Percentiles rank a stretch among this genome's conserved stretches.
These are phyloP conservation scores for Danio jaintianensis DNA, from an alignment of 2,797 vertebrate species.

Conservation along the genomic window DNA sequence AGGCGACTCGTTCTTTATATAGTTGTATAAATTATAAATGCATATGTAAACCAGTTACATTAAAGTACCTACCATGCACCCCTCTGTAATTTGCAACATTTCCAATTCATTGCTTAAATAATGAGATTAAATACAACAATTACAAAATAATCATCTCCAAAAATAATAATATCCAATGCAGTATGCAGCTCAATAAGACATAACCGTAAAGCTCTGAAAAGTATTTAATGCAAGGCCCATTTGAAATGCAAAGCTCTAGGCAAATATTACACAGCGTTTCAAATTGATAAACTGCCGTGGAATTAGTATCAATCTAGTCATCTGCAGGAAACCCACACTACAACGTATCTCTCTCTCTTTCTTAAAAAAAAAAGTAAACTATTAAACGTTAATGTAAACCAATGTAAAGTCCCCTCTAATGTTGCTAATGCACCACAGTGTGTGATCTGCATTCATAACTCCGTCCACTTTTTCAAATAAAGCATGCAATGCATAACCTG, in stretches of 20 bases:
- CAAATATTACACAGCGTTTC: constrained; percentile 50
- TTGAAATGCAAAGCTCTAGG: constrained; percentile 51
- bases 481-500: not conserved
- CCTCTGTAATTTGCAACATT: no score
- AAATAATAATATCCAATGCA: not conserved
- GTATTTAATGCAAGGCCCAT: not conserved
- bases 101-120: not conserved
- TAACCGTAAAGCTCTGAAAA: not conserved
- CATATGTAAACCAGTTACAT: not conserved
- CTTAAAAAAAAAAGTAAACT: not conserved
- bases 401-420: not conserved
- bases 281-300: constrained; percentile 29
- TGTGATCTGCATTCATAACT: not conserved
- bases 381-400: not conserved
- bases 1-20: no score
- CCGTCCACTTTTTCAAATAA: not conserved
- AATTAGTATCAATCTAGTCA: not conserved
- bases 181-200: not conserved
- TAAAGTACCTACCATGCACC: not conserved
- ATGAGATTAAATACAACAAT: not conserved
- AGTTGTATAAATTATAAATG: no score
- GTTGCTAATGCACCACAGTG: not conserved
- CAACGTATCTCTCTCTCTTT: not conserved
- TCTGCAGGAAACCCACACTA: not conserved
- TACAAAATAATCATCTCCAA: not conserved